phyloP scores from a whole-genome alignment of 2,113 vertebrate species.

The Lampris incognitus region DNA sequence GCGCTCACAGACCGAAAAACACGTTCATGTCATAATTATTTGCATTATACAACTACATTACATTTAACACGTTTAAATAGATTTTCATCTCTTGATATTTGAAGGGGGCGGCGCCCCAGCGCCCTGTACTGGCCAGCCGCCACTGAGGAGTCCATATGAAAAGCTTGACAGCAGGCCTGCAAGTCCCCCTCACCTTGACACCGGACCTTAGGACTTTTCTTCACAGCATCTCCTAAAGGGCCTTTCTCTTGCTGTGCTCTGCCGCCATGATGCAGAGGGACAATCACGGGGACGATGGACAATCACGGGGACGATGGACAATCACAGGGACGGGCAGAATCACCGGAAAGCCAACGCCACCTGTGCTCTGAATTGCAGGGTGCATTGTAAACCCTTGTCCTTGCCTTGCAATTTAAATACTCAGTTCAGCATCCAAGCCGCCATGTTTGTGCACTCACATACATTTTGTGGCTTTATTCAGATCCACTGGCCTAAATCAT shows the following conservation, averaged over 20 bases:
- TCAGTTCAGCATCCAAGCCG: slow-evolving; percentile 36
- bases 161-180: slow-evolving; percentile 26
- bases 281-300: neutral
- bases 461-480: slow-evolving; percentile 32
- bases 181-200: slow-evolving; percentile 39
- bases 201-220: slow-evolving; percentile 1
- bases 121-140: too few species aligned
- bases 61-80: too few species aligned
- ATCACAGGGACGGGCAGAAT: slow-evolving; percentile 8
- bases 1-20: too few species aligned
- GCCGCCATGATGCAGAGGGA: slow-evolving; percentile 1
- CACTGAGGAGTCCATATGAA: neutral
- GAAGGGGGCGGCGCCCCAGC: too few species aligned
- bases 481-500: slow-evolving; percentile 34
- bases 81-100: too few species aligned
- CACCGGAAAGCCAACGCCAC: slow-evolving; percentile 36
- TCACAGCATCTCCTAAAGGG: slow-evolving; percentile 5
- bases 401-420: slow-evolving; percentile 34
- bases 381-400: slow-evolving; percentile 29
- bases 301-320: slow-evolving; percentile 15
- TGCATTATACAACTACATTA: too few species aligned
- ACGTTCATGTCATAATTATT: too few species aligned
- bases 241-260: slow-evolving; percentile 31
- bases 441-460: slow-evolving; percentile 14
- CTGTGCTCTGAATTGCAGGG: slow-evolving; percentile 16